Percentiles rank a stretch among this genome's conserved stretches.
These are phyloP conservation scores for Drosophila suboccidentalis DNA, from an alignment of 2,888 invertebrate species.

Conservation along the genomic window DNA sequence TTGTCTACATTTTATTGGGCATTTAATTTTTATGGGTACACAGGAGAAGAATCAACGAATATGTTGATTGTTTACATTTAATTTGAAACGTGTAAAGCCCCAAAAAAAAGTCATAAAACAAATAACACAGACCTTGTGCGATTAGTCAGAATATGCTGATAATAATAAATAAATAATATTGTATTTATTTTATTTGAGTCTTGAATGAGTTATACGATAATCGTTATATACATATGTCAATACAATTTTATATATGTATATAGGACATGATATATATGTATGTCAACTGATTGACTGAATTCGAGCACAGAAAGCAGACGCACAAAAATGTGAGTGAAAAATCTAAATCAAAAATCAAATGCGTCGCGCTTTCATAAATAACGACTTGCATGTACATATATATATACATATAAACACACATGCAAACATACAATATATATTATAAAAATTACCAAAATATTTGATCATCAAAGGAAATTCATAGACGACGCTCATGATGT, in stretches of 20 bases:
- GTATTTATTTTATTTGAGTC: conserved; percentile 1
- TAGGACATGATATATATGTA: conserved; percentile 1
- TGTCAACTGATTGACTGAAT: conserved; percentile 49
- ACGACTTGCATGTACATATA: conserved; percentile 32
- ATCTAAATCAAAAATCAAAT: conserved; percentile 59
- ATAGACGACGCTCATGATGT: conserved; percentile 52
- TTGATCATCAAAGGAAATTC: conserved; percentile 75
- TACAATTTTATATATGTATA: background rate
- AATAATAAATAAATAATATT: conserved; percentile 9
- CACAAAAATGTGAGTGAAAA: conserved; percentile 39
- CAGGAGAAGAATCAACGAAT: conserved; percentile 2
- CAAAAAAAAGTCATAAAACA: conserved; percentile 17
- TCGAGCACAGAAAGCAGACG: conserved; percentile 19
- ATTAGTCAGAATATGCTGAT: conserved; percentile 43
- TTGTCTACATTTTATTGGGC: conserved; percentile 7
- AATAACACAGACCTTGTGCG: conserved; percentile 12
- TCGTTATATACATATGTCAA: conserved; percentile 22
- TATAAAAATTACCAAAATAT: conserved; percentile 41
- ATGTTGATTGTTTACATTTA: conserved; percentile 26
- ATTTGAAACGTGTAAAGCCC: conserved; percentile 19
- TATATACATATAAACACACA: conserved; percentile 9
- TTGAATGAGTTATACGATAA: conserved; percentile 57
- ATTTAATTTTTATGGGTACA: background rate
- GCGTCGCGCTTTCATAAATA: conserved; percentile 69
- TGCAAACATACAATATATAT: conserved; percentile 18